Evolutionary conservation across 2,113 vertebrate species (phyloP), one percentile per base, ranked within the genome.

Genomic region (Lynx canadensis): DNA sequence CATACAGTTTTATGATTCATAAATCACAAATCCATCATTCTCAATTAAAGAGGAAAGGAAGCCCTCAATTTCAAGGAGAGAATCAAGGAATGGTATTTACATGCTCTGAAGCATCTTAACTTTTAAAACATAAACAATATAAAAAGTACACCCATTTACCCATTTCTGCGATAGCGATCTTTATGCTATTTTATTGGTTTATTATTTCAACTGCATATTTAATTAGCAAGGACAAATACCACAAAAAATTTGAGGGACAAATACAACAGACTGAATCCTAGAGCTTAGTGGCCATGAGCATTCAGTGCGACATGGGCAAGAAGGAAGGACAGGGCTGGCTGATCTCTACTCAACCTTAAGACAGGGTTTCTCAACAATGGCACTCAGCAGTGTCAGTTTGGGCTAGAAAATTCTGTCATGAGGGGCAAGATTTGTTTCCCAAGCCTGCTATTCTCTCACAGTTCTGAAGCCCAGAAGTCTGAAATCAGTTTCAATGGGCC

Each of bases 1-100:
- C 0, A 2, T 89, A 94, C 97, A 98, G 31, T 52, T 97, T 97
- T 57, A 52, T 52, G 19, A 80, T 55, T 91, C 23, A n/a, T 84
- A 41, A 82, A 74, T 68, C 33, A 89, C 80, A 69, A 48, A 9
- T 71, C 14, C 16, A 19, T n/a, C 13, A 10, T 69, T 87, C 33
- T 74, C 23, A 76, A 38, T 16, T 38, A 38, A 91, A 80, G 50
- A 69, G 38, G 55, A 85, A 60, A 96, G 48, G 76, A 89, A 50
- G 66, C 8, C 31, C 65, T 81, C 38, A 89, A 81, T 60, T 91
- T 95, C n/a, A n/a, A 41, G 38, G 23, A 36, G 52, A 90, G 13
- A 79, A 89, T 36, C 25, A 65, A 69, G 52, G 89, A 86, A 78
- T 85, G 2, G 74, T 50, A 81, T 31, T 15, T 19, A 15, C 11